Conservation (phyloP, 2,113 vertebrate genomes). For the Eulacestoma nigropectus region DNA sequence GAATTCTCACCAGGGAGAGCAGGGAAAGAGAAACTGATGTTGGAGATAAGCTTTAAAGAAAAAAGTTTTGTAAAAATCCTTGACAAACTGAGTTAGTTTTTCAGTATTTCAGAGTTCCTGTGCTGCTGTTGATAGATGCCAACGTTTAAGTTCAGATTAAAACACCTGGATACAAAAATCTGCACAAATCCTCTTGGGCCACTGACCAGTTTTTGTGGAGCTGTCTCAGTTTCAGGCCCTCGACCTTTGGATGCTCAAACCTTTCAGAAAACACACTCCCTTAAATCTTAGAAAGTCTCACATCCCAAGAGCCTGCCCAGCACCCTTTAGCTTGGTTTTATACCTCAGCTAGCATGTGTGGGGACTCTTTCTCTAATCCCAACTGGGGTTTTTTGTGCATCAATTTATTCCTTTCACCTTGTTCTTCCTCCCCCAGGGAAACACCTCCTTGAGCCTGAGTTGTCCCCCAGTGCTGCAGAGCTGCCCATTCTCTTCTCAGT, state of each 20-base stretch:
- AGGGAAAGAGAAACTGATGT: neutral
- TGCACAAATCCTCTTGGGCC: too few relatives aligned
- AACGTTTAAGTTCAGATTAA: neutral
- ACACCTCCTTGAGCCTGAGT: neutral
- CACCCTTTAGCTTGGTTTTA: neutral
- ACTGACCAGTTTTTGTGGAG: too few relatives aligned
- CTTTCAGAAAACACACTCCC: neutral
- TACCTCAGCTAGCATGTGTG: rapidly evolving
- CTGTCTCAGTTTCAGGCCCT: neutral
- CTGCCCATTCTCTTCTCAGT: neutral
- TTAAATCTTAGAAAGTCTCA: too few relatives aligned
- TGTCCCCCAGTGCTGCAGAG: neutral
- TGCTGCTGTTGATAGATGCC: neutral
- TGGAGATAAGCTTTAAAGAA: neutral
- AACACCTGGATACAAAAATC: neutral
- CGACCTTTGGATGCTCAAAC: rapidly evolving
- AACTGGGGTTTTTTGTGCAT: rapidly evolving
- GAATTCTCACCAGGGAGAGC: neutral
- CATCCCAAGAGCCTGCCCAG: neutral
- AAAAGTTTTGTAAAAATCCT: neutral
- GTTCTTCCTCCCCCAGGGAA: neutral
- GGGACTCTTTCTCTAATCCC: neutral
- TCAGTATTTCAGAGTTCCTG: neutral
- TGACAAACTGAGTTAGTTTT: rapidly evolving
- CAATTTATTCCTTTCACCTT: neutral